These are phyloP conservation scores for Edolisoma coerulescens DNA, from an alignment of 2,113 vertebrate species.

Conservation along the genomic window DNA sequence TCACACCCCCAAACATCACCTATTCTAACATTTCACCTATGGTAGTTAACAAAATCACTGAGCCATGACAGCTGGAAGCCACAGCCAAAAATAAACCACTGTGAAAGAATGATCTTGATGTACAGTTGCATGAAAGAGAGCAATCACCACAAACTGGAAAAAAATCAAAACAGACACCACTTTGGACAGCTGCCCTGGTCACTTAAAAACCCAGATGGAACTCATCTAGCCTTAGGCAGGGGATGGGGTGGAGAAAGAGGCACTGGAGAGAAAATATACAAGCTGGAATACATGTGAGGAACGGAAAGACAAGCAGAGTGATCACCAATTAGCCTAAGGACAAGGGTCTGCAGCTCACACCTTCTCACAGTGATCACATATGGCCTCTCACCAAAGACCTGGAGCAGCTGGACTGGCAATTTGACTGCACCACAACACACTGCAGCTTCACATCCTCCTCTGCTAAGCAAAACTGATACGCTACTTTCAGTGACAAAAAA, in stretches of 20 bases:
- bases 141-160: slow-evolving; percentile 34
- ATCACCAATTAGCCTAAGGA: slow-evolving; percentile 13
- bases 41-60: neutral
- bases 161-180: slow-evolving; percentile 24
- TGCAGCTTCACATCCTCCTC: neutral
- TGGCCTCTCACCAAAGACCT: slow-evolving; percentile 11
- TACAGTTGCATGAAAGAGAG: neutral
- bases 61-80: neutral
- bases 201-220: slow-evolving; percentile 52
- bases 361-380: neutral
- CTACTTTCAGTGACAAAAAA: neutral
- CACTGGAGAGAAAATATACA: neutral
- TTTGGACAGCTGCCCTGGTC: slow-evolving; percentile 23
- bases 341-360: neutral
- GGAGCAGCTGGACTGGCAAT: neutral
- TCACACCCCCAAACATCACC: neutral
- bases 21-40: neutral
- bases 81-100: slow-evolving; percentile 7
- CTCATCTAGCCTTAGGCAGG: neutral
- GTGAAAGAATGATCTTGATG: neutral
- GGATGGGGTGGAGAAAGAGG: neutral
- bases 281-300: neutral
- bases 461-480: neutral
- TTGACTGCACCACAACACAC: neutral
- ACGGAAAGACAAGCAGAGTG: neutral